These are phyloP conservation scores for Plebejus melissa DNA, from an alignment of 2,888 invertebrate species.

Conservation along the genomic window DNA sequence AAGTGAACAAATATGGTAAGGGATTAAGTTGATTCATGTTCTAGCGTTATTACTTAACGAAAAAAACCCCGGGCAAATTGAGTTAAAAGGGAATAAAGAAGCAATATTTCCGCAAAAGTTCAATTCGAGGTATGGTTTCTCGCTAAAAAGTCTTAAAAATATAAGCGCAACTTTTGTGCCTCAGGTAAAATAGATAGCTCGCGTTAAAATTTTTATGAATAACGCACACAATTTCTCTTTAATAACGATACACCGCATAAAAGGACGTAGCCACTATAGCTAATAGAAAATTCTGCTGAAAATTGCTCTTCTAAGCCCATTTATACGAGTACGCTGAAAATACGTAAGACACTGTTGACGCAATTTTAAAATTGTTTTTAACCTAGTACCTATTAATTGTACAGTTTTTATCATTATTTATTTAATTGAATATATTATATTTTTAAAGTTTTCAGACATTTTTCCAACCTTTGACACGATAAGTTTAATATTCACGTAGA, in stretches of 20 bases:
- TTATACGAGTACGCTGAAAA: constrained; percentile 14
- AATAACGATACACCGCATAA: constrained; percentile 28
- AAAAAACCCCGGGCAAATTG: background rate
- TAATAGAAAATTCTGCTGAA: constrained; percentile 29
- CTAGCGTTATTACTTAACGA: background rate
- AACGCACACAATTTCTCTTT: constrained; percentile 28
- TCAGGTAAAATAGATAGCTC: constrained; percentile 25
- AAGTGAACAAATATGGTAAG: background rate
- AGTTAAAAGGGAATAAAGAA: background rate
- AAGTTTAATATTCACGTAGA: too few relatives aligned
- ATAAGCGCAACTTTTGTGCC: constrained; percentile 22
- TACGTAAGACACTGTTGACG: constrained; percentile 28
- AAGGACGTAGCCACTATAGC: constrained; percentile 25
- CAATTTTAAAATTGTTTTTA: background rate
- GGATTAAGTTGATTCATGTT: background rate
- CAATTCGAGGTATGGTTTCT: background rate
- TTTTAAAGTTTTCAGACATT: too few relatives aligned
- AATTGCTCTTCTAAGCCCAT: constrained; percentile 26
- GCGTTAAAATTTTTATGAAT: constrained; percentile 28
- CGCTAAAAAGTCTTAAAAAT: constrained; percentile 22
- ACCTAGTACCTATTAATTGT: background rate
- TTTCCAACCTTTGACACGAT: too few relatives aligned
- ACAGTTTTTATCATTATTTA: too few relatives aligned
- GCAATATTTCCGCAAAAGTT: background rate
- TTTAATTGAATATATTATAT: too few relatives aligned